Evolutionary conservation across 2,888 invertebrate species (phyloP).

Genomic region (Anoncus sp.): DNA sequence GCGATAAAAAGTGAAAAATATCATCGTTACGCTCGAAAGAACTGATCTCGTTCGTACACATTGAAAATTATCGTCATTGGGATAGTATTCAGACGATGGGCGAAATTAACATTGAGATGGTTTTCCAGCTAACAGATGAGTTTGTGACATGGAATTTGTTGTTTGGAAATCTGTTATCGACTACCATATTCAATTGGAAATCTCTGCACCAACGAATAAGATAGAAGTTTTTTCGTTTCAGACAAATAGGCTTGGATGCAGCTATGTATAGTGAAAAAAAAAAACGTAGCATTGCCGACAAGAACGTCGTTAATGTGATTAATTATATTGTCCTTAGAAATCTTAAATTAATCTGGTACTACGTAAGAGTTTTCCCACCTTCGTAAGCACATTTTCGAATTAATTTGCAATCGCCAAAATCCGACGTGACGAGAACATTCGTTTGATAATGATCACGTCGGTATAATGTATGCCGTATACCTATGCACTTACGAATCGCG

Average conservation of each 20-base stretch:
- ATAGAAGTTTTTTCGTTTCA: background rate
- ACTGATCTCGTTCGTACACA: constrained; percentile 19
- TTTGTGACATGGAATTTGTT: too few species aligned
- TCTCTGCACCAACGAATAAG: background rate
- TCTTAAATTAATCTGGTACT: too few species aligned
- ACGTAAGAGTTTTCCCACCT: background rate
- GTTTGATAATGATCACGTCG: constrained; percentile 28
- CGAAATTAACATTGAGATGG: background rate
- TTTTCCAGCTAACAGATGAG: background rate
- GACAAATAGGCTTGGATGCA: background rate
- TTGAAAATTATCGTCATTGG: constrained; percentile 20
- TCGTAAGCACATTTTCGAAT: background rate
- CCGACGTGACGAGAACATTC: constrained; percentile 14
- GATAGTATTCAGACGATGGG: background rate
- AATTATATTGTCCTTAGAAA: too few species aligned
- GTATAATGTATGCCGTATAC: constrained; percentile 24
- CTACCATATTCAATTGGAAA: background rate
- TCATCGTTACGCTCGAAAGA: constrained; percentile 67
- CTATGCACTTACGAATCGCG: constrained; percentile 47
- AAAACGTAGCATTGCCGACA: too few species aligned
- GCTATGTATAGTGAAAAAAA: background rate
- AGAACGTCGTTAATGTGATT: too few species aligned
- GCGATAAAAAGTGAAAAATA: constrained; percentile 63
- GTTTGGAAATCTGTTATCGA: background rate
- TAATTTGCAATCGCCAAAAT: constrained; percentile 30